phyloP scores from a whole-genome alignment of 2,113 vertebrate genomes.

The Oryzias woworae region DNA sequence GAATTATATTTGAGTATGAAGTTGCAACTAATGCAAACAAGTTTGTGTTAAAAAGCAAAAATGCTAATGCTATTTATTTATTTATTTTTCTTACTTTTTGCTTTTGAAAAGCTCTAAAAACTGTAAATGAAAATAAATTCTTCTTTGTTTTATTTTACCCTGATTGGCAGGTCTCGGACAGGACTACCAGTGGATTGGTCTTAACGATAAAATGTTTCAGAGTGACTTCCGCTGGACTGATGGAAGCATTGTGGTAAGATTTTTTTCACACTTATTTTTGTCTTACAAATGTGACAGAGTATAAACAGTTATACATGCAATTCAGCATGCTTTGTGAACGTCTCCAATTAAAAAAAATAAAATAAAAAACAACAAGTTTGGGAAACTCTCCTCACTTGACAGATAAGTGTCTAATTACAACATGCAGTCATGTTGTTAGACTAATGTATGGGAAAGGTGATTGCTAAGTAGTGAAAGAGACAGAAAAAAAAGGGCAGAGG shows the following conservation, averaged over 20 bases:
- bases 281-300: slow-evolving; percentile 52
- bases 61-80: slow-evolving; percentile 24
- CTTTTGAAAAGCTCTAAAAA: slow-evolving; percentile 33
- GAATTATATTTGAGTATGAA: not conserved
- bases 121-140: slow-evolving; percentile 23
- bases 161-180: slow-evolving; percentile 86
- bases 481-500: slow-evolving; percentile 33
- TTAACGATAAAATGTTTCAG: slow-evolving; percentile 99
- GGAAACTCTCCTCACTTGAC: slow-evolving; percentile 30
- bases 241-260: slow-evolving; percentile 88
- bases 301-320: slow-evolving; percentile 54
- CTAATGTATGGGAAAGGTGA: slow-evolving; percentile 62
- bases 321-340: too few relatives aligned
- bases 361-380: not conserved
- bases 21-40: not conserved
- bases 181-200: slow-evolving; percentile 98
- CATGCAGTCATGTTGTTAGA: slow-evolving; percentile 49
- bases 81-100: slow-evolving; percentile 5
- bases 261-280: slow-evolving; percentile 38
- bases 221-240: slow-evolving; percentile 98
- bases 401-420: slow-evolving; percentile 68
- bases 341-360: slow-evolving; percentile 14
- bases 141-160: slow-evolving; percentile 48
- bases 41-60: slow-evolving; percentile 39
- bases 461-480: slow-evolving; percentile 22